phyloP scores from a whole-genome alignment of 2,888 invertebrate genomes.

The Ochlodes sylvanus region DNA sequence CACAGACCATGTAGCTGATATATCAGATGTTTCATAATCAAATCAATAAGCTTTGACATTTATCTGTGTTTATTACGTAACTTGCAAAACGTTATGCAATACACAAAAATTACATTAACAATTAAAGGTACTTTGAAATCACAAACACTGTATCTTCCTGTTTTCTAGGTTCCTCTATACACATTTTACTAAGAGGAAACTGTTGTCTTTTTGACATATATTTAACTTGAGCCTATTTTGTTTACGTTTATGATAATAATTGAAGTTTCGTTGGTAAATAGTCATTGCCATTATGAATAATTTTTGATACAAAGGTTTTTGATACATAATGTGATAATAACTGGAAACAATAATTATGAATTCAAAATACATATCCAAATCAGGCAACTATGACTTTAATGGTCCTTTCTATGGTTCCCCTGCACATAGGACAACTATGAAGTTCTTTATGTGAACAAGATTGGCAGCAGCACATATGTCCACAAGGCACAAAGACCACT shows the following conservation, averaged over 20 bases:
- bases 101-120: not conserved
- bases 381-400: constrained; percentile 87
- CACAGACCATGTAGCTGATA: no score
- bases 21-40: no score
- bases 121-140: no score
- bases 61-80: not conserved
- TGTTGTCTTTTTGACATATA: not conserved
- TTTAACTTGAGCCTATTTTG: not conserved
- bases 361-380: constrained; percentile 44
- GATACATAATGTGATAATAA: no score
- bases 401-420: constrained; percentile 88
- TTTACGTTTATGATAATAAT: not conserved
- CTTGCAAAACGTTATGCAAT: not conserved
- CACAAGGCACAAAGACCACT: constrained; percentile 94
- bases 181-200: not conserved
- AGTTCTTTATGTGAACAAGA: constrained; percentile 87
- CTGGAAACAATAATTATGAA: not conserved
- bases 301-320: no score
- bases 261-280: not conserved
- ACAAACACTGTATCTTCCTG: no score
- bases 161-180: not conserved
- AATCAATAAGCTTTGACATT: not conserved
- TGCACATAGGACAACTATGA: constrained; percentile 91
- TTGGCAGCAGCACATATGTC: constrained; percentile 93
- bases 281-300: not conserved